A percentile compares a stretch with the other conserved stretches of the same genome.
phyloP scores from a whole-genome alignment of 2,113 vertebrate species.

The Toxotes chatareus region DNA sequence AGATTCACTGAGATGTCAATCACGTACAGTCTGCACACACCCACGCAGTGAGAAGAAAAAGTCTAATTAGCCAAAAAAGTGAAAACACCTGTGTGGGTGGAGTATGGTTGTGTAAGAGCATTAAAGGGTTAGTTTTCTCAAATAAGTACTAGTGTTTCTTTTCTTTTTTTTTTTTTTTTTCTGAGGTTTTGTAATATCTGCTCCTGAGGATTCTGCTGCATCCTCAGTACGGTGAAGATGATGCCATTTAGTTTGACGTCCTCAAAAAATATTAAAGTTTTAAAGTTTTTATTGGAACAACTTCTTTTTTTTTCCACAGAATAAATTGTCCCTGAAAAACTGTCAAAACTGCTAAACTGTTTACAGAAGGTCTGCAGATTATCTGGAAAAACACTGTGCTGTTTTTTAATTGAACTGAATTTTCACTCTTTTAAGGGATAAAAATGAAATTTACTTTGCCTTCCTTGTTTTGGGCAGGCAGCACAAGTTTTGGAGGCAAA shows the following conservation, averaged over 20 bases:
- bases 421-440: not conserved
- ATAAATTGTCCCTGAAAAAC: not conserved
- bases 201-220: not conserved
- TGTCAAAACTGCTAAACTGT: not conserved
- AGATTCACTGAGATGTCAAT: slow-evolving; percentile 20
- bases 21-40: slow-evolving; percentile 9
- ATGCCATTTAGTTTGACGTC: not conserved
- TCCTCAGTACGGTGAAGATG: not conserved
- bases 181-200: not conserved
- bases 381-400: not conserved
- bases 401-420: too few relatives aligned
- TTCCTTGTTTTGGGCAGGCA: not conserved
- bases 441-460: not conserved
- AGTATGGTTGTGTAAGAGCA: slow-evolving; percentile 5
- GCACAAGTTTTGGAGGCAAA: not conserved
- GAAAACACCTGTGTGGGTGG: slow-evolving; percentile 36
- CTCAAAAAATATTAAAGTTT: not conserved
- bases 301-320: not conserved
- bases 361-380: not conserved
- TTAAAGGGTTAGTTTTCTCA: slow-evolving; percentile 22
- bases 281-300: not conserved
- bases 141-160: not conserved
- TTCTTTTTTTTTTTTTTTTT: not conserved
- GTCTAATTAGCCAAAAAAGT: slow-evolving; percentile 42
- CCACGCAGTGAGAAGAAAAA: not conserved